Percentiles rank a stretch among this genome's conserved stretches.
phyloP scores from a whole-genome alignment of 2,888 invertebrate genomes.

The Callosobruchus maculatus region DNA sequence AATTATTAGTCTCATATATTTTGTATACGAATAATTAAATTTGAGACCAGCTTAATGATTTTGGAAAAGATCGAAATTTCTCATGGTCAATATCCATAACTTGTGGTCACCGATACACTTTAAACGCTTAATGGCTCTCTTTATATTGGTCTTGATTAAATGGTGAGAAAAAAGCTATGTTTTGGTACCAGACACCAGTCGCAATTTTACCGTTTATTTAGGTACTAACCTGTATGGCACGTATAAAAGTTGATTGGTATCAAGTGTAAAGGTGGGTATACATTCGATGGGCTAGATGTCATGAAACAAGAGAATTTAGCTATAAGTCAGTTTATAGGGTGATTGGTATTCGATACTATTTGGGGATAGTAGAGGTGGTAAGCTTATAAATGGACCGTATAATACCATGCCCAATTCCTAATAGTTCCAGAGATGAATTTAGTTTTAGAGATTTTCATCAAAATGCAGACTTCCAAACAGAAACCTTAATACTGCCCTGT shows the following conservation, averaged over 20 bases:
- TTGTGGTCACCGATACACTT: background rate
- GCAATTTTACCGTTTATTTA: background rate
- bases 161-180: background rate
- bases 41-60: background rate
- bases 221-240: background rate
- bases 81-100: background rate
- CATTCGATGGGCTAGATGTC: background rate
- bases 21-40: background rate
- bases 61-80: background rate
- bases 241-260: background rate
- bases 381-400: too few relatives aligned
- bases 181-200: background rate
- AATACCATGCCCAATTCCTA: too few relatives aligned
- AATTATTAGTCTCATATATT: background rate
- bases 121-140: background rate
- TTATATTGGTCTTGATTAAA: background rate
- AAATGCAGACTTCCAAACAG: too few relatives aligned
- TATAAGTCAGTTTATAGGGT: too few relatives aligned
- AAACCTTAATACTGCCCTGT: too few relatives aligned
- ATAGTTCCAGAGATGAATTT: too few relatives aligned
- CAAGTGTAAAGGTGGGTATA: background rate
- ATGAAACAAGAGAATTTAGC: too few relatives aligned
- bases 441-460: too few relatives aligned
- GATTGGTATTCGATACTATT: too few relatives aligned
- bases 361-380: too few relatives aligned